Percentiles rank a stretch among this genome's conserved stretches.
These are phyloP conservation scores for Muscicapa adusta DNA, from an alignment of 2,113 vertebrate genomes.

Conservation along the genomic window DNA sequence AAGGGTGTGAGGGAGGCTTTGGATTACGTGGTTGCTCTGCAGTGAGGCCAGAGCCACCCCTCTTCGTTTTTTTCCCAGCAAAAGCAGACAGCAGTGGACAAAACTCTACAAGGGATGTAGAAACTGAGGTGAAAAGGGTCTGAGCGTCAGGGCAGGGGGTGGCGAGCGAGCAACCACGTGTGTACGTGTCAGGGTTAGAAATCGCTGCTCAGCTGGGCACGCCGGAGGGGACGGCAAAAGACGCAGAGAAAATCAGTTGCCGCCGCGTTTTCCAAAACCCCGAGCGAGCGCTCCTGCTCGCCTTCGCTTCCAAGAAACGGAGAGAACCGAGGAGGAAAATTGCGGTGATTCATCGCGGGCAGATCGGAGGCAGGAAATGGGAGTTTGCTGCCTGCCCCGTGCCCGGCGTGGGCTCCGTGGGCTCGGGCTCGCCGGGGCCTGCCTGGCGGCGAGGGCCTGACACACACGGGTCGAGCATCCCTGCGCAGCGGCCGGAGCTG, in stretches of 20 bases:
- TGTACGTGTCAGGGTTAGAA: background rate
- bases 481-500: background rate
- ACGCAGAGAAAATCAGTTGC: background rate
- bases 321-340: conserved; percentile 11
- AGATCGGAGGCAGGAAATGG: conserved; percentile 32
- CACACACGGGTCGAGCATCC: background rate
- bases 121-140: background rate
- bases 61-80: rapidly evolving
- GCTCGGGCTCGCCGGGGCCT: background rate
- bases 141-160: background rate
- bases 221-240: background rate
- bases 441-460: background rate
- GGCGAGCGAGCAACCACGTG: background rate
- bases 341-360: conserved; percentile 53
- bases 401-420: background rate
- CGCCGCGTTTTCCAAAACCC: background rate
- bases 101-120: background rate
- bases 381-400: conserved; percentile 24
- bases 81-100: background rate
- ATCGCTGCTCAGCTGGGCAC: background rate
- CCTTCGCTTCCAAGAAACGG: conserved; percentile 14
- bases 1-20: background rate
- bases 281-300: background rate
- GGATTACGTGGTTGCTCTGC: background rate
- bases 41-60: background rate